These are phyloP conservation scores for Genyomyrus donnyi DNA, from an alignment of 2,113 vertebrate species.

Conservation along the genomic window DNA sequence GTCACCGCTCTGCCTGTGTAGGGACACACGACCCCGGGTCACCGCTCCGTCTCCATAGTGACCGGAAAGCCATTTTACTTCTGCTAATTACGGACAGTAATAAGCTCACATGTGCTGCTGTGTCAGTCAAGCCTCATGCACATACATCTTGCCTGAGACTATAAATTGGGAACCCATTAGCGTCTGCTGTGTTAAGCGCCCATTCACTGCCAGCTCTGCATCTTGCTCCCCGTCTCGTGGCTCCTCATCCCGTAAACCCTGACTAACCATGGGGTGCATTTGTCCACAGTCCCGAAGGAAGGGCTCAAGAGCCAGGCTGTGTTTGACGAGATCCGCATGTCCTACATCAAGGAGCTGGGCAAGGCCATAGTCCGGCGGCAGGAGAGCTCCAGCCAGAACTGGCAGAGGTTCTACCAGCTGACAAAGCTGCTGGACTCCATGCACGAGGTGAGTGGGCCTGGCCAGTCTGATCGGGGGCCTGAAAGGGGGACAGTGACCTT, in stretches of 20 bases:
- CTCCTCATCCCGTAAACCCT: not conserved
- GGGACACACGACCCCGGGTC: not conserved
- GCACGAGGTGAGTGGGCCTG: slow-evolving; percentile 76
- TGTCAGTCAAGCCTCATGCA: not conserved
- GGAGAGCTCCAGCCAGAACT: slow-evolving; percentile 98
- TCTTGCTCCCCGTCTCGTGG: not conserved
- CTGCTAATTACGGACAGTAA: not conserved
- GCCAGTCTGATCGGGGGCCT: not conserved
- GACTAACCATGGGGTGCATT: not conserved
- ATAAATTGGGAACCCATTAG: not conserved
- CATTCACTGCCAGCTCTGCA: not conserved
- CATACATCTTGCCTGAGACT: not conserved
- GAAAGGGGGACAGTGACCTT: not conserved
- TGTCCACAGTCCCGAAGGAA: slow-evolving; percentile 82
- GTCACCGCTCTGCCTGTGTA: too few relatives aligned
- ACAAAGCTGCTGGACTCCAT: slow-evolving; percentile 97
- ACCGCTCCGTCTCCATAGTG: not conserved
- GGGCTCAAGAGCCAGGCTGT: slow-evolving; percentile 89
- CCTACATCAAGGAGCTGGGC: slow-evolving; percentile 95
- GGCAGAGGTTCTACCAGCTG: slow-evolving; percentile 98
- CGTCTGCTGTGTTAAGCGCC: not conserved
- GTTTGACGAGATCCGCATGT: slow-evolving; percentile 97
- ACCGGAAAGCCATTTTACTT: not conserved
- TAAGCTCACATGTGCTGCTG: not conserved
- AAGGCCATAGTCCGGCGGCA: slow-evolving; percentile 97